Evolutionary conservation across 2,797 vertebrate genomes (phyloP), one percentile per base, ranked within the genome.

Genomic region (Poliocrania exsul): DNA sequence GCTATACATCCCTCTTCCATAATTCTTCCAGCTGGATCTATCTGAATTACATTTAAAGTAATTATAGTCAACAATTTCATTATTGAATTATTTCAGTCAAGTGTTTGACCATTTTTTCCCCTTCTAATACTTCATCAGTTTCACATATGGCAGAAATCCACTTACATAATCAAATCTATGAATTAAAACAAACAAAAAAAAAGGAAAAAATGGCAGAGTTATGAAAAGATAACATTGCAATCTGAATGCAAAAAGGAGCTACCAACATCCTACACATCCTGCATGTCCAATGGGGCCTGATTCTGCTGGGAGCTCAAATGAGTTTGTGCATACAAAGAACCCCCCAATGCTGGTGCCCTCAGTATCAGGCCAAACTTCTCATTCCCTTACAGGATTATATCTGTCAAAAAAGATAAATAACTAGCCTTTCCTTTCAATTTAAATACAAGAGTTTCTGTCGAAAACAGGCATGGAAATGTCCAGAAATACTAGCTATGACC

Each of bases 21-120:
- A 93, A 78, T 86, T 92, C 61, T 54, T 72, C 51, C 61, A 74
- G 42, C 4, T 86, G 35, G 35, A 70, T 62, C 50, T 91, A 79
- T 92, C 40, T 16, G 31, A 87, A 93, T 81, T 86, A 71, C 40
- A 87, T 87, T 79, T 91, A 60, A 85, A 95, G 61, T 80, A 92
- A 93, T 92, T 92, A 93, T 35, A 90, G 69, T 77, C 57, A 92
- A 95, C 78, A 86, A 82, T 83, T 96, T 96, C 26, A 93, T 87
- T 88, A 96, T 42, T 54, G 25, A 81, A 87, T 86, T 95, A 65
- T 95, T 93, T 62, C 61, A 82, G 86, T 38, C 51, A 49, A 86
- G n/a, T 9, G 37, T 88, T 93, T 54, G 51, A 53, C 37, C 51
- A 67, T 81, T 71, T 83, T 60, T 46, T 61, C 71, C 35, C 65